These are phyloP conservation scores for Lagria hirta DNA, from an alignment of 2,888 invertebrate genomes.

Conservation along the genomic window DNA sequence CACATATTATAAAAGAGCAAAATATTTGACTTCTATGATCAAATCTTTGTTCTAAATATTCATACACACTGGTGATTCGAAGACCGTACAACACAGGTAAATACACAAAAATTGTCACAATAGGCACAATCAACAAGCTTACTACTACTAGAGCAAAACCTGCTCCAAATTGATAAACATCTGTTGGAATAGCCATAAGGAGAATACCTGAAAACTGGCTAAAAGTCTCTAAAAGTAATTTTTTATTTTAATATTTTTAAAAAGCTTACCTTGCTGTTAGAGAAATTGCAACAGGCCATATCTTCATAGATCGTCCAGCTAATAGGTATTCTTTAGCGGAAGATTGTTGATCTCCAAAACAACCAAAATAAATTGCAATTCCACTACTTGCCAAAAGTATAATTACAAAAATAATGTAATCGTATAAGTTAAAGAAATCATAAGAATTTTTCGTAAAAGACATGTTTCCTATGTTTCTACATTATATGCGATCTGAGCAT, in stretches of 20 bases:
- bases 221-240: conserved; percentile 36
- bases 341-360: conserved; percentile 59
- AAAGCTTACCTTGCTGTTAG: conserved; percentile 73
- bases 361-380: conserved; percentile 65
- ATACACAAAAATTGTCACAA: conserved; percentile 53
- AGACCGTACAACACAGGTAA: conserved; percentile 70
- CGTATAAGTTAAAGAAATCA: no score
- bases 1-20: conserved; percentile 62
- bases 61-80: conserved; percentile 69
- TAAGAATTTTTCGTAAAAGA: no score
- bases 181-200: conserved; percentile 71
- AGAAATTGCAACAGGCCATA: conserved; percentile 73
- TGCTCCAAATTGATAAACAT: conserved; percentile 71
- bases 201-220: conserved; percentile 76
- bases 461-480: no score
- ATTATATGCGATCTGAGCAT: no score
- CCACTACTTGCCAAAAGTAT: conserved; percentile 58
- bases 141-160: conserved; percentile 59
- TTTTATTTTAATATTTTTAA: no score
- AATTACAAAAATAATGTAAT: conserved; percentile 58
- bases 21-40: conserved; percentile 61
- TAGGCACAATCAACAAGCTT: conserved; percentile 47
- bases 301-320: conserved; percentile 71
- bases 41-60: conserved; percentile 67
- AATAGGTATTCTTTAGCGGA: conserved; percentile 70